Conservation (phyloP, 2,113 vertebrate genomes). For the Lampris incognitus region DNA sequence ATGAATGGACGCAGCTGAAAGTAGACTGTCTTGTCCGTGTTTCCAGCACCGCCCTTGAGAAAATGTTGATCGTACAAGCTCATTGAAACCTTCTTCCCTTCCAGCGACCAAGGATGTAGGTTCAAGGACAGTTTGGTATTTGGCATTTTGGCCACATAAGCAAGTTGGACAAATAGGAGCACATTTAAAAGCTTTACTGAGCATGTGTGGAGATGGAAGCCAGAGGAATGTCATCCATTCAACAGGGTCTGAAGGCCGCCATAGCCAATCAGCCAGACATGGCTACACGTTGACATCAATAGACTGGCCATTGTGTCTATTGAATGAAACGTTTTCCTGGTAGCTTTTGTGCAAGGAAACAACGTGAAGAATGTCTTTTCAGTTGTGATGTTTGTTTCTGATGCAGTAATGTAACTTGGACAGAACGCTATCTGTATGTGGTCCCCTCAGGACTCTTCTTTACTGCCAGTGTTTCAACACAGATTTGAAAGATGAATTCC, state of each 20-base stretch:
- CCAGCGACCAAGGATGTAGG: no score
- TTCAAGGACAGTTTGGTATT: slow-evolving; percentile 13
- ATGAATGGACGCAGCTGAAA: not conserved
- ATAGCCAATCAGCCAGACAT: slow-evolving; percentile 9
- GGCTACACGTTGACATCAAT: slow-evolving; percentile 1
- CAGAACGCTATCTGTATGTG: not conserved
- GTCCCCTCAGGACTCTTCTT: not conserved
- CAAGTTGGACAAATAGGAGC: not conserved
- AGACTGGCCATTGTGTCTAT: not conserved
- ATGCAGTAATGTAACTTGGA: not conserved
- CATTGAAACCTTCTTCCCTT: not conserved
- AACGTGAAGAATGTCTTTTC: not conserved
- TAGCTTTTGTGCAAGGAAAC: not conserved
- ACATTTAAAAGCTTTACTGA: not conserved
- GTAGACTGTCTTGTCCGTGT: not conserved
- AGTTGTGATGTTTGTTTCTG: not conserved
- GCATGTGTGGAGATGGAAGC: slow-evolving; percentile 4
- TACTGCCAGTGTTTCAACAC: not conserved
- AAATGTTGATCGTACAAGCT: slow-evolving; percentile 7
- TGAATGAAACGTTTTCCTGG: slow-evolving; percentile 2
- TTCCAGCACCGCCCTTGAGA: slow-evolving; percentile 5
- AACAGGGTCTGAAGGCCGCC: slow-evolving; percentile 8
- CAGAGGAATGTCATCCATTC: slow-evolving; percentile 9
- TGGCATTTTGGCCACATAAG: slow-evolving; percentile 9
- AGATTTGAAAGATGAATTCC: not conserved